phyloP scores from a whole-genome alignment of 2,797 vertebrate genomes.

The Sphenodon punctatus region DNA sequence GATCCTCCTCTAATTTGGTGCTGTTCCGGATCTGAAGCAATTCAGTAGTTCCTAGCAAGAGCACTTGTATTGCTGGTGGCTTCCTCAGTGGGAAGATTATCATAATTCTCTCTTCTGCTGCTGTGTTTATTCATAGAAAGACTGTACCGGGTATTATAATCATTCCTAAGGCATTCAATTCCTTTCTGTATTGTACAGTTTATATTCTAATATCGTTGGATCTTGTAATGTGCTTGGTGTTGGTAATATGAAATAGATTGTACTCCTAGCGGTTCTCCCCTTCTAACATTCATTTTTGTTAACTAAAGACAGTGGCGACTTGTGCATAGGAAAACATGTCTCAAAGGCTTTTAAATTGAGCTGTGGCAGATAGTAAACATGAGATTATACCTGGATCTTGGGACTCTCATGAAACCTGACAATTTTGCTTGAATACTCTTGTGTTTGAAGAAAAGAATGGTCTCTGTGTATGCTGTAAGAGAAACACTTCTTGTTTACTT shows the following conservation, averaged over 20 bases:
- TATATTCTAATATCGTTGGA: rapidly evolving
- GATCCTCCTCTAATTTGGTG: no score
- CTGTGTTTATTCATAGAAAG: no score
- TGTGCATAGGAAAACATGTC: rapidly evolving
- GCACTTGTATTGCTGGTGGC: no score
- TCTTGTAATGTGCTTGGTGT: rapidly evolving
- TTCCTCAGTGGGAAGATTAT: no score
- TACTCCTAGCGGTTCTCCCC: rapidly evolving
- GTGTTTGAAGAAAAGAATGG: neutral
- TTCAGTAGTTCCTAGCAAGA: no score
- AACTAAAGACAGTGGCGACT: rapidly evolving
- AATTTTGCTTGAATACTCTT: neutral
- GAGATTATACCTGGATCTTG: neutral
- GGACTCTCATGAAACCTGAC: neutral
- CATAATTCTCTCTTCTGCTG: no score
- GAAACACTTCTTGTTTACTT: neutral
- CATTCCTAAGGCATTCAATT: rapidly evolving
- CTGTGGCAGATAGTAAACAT: neutral
- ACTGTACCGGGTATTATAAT: no score
- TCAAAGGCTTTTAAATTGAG: rapidly evolving
- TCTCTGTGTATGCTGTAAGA: neutral
- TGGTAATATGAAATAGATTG: rapidly evolving
- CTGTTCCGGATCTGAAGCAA: no score
- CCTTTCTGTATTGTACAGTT: rapidly evolving
- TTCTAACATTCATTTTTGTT: rapidly evolving